Conservation (phyloP, 2,888 invertebrate species). For the Archips crataeganus region DNA sequence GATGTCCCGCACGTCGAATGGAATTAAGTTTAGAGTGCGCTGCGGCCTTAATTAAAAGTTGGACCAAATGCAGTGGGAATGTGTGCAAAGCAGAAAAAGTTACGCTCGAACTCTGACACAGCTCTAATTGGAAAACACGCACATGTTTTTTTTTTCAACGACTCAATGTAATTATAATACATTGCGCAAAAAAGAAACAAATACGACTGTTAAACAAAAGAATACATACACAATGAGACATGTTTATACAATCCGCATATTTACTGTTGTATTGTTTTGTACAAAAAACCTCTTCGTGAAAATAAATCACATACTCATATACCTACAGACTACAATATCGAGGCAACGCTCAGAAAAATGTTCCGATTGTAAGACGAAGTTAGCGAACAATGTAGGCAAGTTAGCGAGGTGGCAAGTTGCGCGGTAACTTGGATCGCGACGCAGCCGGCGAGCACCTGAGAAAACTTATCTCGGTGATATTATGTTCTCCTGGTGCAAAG, state of each 20-base stretch:
- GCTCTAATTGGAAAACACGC: not conserved
- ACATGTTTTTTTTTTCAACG: not conserved
- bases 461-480: not conserved
- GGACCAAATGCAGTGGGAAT: constrained; percentile 6
- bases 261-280: too few species aligned
- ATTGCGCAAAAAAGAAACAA: too few species aligned
- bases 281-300: too few species aligned
- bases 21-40: constrained; percentile 26
- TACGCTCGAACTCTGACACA: not conserved
- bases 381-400: constrained; percentile 35
- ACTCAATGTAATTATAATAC: not conserved
- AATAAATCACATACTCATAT: not conserved
- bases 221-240: too few species aligned
- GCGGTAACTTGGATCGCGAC: constrained; percentile 4
- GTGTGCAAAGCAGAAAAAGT: constrained; percentile 9
- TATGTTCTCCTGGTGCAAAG: constrained; percentile 1
- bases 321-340: constrained; percentile 1
- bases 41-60: constrained; percentile 34
- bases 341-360: constrained; percentile 24
- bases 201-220: too few species aligned
- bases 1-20: constrained; percentile 12
- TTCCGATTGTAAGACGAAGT: constrained; percentile 35
- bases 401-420: constrained; percentile 18
- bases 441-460: constrained; percentile 1
- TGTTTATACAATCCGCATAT: too few species aligned